phyloP scores from a whole-genome alignment of 2,113 vertebrate genomes.

The Nymphicus hollandicus region DNA sequence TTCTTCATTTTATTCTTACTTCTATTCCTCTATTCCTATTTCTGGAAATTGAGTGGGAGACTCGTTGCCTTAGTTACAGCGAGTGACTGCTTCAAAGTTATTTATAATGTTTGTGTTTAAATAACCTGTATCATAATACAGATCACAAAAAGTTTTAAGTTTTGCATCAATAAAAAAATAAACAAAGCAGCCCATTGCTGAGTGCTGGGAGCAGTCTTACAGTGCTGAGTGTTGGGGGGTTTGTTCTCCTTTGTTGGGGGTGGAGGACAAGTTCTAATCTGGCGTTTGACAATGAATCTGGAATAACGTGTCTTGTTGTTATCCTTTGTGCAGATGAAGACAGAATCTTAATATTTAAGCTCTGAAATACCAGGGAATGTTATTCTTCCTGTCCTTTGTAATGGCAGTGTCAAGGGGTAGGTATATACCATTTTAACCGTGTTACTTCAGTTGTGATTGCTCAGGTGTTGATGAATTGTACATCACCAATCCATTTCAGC shows the following conservation, averaged over 20 bases:
- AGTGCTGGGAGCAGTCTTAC: background rate
- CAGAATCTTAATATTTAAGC: background rate
- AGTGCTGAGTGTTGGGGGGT: background rate
- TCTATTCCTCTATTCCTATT: constrained; percentile 45
- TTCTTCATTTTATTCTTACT: constrained; percentile 38
- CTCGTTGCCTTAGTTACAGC: constrained; percentile 62
- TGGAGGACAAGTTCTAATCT: background rate
- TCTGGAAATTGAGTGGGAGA: constrained; percentile 61
- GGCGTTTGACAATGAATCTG: background rate
- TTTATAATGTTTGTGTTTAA: constrained; percentile 58
- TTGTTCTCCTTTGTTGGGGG: background rate
- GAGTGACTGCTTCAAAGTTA: constrained; percentile 48
- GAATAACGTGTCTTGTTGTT: background rate
- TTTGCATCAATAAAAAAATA: background rate
- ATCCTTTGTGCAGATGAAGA: background rate
- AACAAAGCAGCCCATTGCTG: background rate
- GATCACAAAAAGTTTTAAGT: background rate
- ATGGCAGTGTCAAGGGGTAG: background rate
- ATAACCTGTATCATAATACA: background rate
- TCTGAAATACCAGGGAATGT: background rate
- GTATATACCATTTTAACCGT: background rate
- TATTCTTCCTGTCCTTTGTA: background rate
- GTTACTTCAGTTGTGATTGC: background rate
- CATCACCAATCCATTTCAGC: background rate
- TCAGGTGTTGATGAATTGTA: background rate